Conservation (phyloP, 2,113 vertebrate genomes). For the Scalopus aquaticus region DNA sequence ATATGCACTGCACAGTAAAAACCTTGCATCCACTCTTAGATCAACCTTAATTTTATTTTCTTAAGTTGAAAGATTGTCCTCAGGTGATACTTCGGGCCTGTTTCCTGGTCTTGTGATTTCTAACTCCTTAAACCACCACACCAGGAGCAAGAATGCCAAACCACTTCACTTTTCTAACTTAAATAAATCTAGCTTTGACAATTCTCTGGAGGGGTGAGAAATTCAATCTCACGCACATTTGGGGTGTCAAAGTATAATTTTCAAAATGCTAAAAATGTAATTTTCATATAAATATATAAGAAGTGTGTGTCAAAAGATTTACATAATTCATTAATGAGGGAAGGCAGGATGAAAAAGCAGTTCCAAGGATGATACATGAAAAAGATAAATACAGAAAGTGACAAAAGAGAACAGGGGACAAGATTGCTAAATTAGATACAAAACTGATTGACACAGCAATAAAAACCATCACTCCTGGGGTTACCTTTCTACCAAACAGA, state of each 20-base stretch:
- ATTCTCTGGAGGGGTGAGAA: constrained; percentile 31
- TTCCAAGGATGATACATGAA: neutral
- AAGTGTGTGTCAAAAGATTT: constrained; percentile 48
- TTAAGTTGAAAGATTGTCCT: neutral
- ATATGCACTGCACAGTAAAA: neutral
- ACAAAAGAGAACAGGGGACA: neutral
- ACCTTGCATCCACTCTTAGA: neutral
- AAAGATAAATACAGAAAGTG: neutral
- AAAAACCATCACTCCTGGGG: neutral
- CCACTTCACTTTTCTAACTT: constrained; percentile 14
- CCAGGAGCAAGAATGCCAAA: neutral
- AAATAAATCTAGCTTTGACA: constrained; percentile 6
- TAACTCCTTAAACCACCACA: neutral
- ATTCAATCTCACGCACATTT: constrained; percentile 53
- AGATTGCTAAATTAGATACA: neutral
- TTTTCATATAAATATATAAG: constrained; percentile 54
- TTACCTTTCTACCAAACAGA: neutral
- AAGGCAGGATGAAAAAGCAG: neutral
- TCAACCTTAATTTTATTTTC: neutral
- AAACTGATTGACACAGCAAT: neutral
- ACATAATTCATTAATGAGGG: constrained; percentile 44
- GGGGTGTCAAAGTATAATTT: constrained; percentile 47
- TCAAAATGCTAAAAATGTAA: constrained; percentile 59
- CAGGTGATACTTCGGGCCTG: neutral
- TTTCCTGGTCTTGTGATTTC: neutral